Evolutionary conservation across 2,888 invertebrate species (phyloP).

Genomic region (Aporophyla lueneburgensis): DNA sequence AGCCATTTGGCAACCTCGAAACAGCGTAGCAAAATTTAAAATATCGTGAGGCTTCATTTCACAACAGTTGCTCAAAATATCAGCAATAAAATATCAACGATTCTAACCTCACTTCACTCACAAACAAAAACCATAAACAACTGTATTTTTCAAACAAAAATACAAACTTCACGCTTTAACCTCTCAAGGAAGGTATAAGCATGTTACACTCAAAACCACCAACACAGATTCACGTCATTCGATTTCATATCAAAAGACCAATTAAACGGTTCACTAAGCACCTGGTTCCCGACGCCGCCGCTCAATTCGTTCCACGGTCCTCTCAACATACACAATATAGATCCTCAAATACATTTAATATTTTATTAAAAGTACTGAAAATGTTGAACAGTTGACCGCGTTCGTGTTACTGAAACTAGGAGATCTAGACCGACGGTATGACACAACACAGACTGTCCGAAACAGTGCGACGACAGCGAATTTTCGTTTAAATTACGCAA

Average conservation of each 20-base stretch:
- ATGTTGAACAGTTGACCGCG: constrained; percentile 60
- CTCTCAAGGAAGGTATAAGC: not conserved
- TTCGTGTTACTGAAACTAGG: constrained; percentile 65
- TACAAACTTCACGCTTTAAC: constrained; percentile 17
- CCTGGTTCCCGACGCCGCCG: constrained; percentile 78
- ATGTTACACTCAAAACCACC: constrained; percentile 20
- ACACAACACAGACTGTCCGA: constrained; percentile 46
- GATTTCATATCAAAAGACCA: constrained; percentile 31
- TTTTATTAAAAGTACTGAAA: constrained; percentile 69
- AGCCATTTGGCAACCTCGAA: constrained; percentile 12
- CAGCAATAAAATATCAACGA: not conserved
- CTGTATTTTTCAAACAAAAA: constrained; percentile 3
- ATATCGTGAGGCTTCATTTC: constrained; percentile 15
- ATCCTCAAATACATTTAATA: constrained; percentile 83
- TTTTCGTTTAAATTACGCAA: constrained; percentile 48
- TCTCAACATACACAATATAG: constrained; percentile 78
- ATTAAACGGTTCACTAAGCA: constrained; percentile 57
- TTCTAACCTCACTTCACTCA: constrained; percentile 15
- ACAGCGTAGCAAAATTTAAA: constrained; percentile 13
- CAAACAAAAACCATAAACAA: constrained; percentile 29
- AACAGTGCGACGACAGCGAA: constrained; percentile 51
- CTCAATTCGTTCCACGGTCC: constrained; percentile 78
- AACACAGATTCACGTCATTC: constrained; percentile 43
- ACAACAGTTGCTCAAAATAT: not conserved
- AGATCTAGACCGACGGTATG: constrained; percentile 56